phyloP scores from a whole-genome alignment of 2,797 vertebrate species.

The Ctenopoma kingsleyae region DNA sequence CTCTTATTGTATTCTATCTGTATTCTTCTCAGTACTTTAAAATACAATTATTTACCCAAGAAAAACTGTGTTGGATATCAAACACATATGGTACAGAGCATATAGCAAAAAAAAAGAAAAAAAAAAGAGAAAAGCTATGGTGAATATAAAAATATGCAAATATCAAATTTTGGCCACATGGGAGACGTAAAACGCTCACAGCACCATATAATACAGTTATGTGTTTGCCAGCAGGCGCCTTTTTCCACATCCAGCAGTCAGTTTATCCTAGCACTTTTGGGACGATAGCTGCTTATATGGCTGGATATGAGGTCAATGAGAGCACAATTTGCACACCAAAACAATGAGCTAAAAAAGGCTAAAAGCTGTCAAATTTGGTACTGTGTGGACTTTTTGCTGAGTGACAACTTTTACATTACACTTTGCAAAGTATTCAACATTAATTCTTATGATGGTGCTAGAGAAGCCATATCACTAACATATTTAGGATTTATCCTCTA shows the following conservation, averaged over 20 bases:
- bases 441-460: no score
- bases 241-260: neutral
- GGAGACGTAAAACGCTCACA: neutral
- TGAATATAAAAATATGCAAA: neutral
- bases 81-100: neutral
- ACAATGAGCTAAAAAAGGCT: neutral
- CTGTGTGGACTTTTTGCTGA: no score
- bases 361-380: neutral
- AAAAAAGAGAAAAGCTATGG: neutral
- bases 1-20: slow-evolving; percentile 2
- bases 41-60: neutral
- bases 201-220: neutral
- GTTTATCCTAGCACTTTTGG: no score
- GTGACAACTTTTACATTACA: no score
- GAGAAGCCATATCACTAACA: no score
- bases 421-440: no score
- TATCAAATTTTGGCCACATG: neutral
- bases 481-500: neutral
- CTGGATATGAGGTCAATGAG: no score
- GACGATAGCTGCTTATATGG: no score
- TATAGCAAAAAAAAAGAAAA: neutral
- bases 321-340: no score
- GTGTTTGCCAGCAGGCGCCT: no score
- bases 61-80: neutral
- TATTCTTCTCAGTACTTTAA: slow-evolving; percentile 17